Conservation (phyloP, 2,888 invertebrate species). For the Pseudoips prasinana region DNA sequence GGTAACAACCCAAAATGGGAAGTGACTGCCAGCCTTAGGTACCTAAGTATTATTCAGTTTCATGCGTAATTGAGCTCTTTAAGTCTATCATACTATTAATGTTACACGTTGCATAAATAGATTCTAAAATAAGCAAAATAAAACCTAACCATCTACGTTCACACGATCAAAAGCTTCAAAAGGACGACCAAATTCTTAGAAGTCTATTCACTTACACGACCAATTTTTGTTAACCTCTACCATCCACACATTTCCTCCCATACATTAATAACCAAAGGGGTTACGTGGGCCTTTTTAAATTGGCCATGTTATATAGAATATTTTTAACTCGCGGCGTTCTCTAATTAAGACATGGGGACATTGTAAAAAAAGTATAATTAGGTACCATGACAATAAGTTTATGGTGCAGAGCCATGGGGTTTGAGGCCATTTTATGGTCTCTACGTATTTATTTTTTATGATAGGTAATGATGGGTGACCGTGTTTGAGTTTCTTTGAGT, state of each 20-base stretch:
- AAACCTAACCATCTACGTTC: neutral
- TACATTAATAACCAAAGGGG: neutral
- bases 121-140: no score
- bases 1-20: no score
- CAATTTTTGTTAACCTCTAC: slow-evolving; percentile 7
- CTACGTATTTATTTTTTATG: slow-evolving; percentile 20
- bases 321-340: slow-evolving; percentile 39
- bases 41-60: no score
- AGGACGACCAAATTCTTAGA: slow-evolving; percentile 26
- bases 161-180: neutral
- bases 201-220: slow-evolving; percentile 10
- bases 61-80: no score
- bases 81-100: no score
- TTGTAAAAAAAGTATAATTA: slow-evolving; percentile 25
- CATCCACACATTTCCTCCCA: neutral
- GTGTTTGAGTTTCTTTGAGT: no score
- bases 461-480: slow-evolving; percentile 11
- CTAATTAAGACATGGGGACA: slow-evolving; percentile 39
- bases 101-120: no score
- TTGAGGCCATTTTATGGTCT: slow-evolving; percentile 16
- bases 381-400: slow-evolving; percentile 43
- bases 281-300: slow-evolving; percentile 5
- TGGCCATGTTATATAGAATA: slow-evolving; percentile 24
- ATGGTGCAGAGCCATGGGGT: slow-evolving; percentile 19
- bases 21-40: no score